A percentile compares a stretch with the other conserved stretches of the same genome.
These are phyloP conservation scores for Phaenicophaeus curvirostris DNA, from an alignment of 2,797 vertebrate genomes.

Conservation along the genomic window DNA sequence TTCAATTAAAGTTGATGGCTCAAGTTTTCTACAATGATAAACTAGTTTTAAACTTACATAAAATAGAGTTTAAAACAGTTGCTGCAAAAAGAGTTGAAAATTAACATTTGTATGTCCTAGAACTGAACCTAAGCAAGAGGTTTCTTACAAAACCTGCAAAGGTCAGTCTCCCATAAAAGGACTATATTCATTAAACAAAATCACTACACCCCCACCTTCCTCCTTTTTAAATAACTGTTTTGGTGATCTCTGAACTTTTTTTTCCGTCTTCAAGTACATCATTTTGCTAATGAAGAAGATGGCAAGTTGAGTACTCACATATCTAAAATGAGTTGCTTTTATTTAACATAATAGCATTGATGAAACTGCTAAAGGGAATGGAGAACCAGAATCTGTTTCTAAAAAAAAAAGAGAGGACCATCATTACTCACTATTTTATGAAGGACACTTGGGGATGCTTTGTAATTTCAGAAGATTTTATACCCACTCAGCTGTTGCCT, in stretches of 20 bases:
- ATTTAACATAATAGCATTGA: neutral
- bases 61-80: slow-evolving; percentile 8
- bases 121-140: neutral
- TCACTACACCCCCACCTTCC: accelerated
- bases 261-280: neutral
- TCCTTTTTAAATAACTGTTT: neutral
- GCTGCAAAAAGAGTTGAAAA: neutral
- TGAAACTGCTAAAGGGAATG: neutral
- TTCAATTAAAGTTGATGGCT: neutral
- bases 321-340: neutral
- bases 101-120: slow-evolving; percentile 5
- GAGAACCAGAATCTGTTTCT: neutral
- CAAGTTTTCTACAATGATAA: neutral
- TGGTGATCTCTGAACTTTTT: neutral
- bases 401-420: neutral
- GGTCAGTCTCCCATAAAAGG: slow-evolving; percentile 7
- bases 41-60: neutral
- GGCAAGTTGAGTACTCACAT: neutral
- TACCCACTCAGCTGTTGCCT: neutral
- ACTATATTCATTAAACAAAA: neutral
- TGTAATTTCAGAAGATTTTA: neutral
- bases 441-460: neutral
- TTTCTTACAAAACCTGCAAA: neutral
- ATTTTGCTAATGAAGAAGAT: slow-evolving; percentile 7
- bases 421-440: neutral